Percentiles rank a stretch among this genome's conserved stretches.
These are phyloP conservation scores for Cephonodes hylas DNA, from an alignment of 2,888 invertebrate species.

Conservation along the genomic window DNA sequence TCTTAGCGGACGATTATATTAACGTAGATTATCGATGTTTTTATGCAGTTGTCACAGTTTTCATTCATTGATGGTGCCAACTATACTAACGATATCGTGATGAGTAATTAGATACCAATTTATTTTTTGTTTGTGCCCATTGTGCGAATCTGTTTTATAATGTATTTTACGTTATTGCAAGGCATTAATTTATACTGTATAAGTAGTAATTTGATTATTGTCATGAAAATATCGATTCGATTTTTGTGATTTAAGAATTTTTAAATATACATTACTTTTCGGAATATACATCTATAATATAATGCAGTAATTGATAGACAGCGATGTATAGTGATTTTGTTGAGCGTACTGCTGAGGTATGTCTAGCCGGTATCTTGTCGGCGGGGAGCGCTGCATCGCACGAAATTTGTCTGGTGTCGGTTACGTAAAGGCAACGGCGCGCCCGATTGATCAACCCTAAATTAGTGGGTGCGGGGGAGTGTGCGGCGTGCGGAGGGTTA, in stretches of 20 bases:
- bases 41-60: slow-evolving; percentile 10
- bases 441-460: slow-evolving; percentile 79
- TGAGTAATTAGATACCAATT: background rate
- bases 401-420: slow-evolving; percentile 53
- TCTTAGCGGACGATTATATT: background rate
- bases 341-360: background rate
- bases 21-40: background rate
- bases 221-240: background rate
- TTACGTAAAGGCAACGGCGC: slow-evolving; percentile 65
- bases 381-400: slow-evolving; percentile 23
- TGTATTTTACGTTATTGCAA: background rate
- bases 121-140: background rate
- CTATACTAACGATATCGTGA: slow-evolving; percentile 1
- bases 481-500: slow-evolving; percentile 60
- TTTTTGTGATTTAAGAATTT: background rate
- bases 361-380: background rate
- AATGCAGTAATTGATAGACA: background rate
- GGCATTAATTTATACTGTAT: background rate
- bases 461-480: slow-evolving; percentile 70
- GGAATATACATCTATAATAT: background rate
- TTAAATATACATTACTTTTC: background rate
- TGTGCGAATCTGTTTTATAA: background rate
- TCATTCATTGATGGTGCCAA: slow-evolving; percentile 11
- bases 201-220: background rate
- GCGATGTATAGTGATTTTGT: background rate